phyloP scores from a whole-genome alignment of 1,140 invertebrate genomes.

The Tribolium madens region DNA sequence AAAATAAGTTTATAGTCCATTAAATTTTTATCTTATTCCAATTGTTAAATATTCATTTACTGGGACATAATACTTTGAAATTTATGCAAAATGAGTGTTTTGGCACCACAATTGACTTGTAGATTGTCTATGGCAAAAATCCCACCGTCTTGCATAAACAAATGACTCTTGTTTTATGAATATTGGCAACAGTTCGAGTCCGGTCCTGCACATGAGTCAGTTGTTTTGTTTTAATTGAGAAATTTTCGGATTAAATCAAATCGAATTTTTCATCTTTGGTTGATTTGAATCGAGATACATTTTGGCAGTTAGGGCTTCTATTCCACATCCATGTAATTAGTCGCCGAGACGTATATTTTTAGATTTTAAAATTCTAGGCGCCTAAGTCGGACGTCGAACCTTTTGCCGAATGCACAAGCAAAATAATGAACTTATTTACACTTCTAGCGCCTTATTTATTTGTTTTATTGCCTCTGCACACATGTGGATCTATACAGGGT shows the following conservation, averaged over 20 bases:
- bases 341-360: slow-evolving; percentile 63
- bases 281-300: slow-evolving; percentile 53
- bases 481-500: not conserved
- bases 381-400: slow-evolving; percentile 64
- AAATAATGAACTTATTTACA: slow-evolving; percentile 63
- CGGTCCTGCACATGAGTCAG: slow-evolving; percentile 43
- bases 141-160: not conserved
- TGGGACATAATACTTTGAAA: too few relatives aligned
- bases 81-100: too few relatives aligned
- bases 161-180: not conserved
- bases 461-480: slow-evolving; percentile 47
- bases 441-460: slow-evolving; percentile 56
- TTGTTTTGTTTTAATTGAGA: slow-evolving; percentile 40
- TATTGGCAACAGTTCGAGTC: slow-evolving; percentile 14
- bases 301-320: slow-evolving; percentile 62
- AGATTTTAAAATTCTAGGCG: slow-evolving; percentile 65
- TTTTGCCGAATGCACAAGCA: slow-evolving; percentile 59
- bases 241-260: too few relatives aligned
- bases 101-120: too few relatives aligned
- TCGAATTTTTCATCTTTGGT: not conserved
- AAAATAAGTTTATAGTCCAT: too few relatives aligned
- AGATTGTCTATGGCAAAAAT: too few relatives aligned
- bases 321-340: slow-evolving; percentile 63
- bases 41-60: too few relatives aligned
- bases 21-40: too few relatives aligned